These are phyloP conservation scores for Ormyrus rosae DNA, from an alignment of 2,888 invertebrate genomes.

Conservation along the genomic window DNA sequence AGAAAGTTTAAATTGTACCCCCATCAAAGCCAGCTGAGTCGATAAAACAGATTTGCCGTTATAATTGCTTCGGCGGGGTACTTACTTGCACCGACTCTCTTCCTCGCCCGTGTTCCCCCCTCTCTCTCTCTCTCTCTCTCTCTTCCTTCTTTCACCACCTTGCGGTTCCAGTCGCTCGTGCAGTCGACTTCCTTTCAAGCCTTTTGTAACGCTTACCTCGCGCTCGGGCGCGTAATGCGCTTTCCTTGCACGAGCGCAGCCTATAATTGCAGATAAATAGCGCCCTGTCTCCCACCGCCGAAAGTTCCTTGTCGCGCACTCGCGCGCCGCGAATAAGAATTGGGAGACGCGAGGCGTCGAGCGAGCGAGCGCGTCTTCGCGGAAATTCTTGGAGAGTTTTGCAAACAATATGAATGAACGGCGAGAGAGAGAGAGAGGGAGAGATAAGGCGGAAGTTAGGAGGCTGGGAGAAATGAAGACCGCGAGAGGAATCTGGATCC, in stretches of 20 bases:
- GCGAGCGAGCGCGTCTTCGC: conserved; percentile 4
- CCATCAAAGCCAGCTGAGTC: not conserved
- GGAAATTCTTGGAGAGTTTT: conserved; percentile 21
- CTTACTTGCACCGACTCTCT: no score
- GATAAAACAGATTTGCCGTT: conserved; percentile 18
- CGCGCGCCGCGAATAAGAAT: not conserved
- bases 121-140: not conserved
- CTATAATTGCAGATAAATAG: conserved; percentile 48
- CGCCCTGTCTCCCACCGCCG: not conserved
- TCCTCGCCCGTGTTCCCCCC: not conserved
- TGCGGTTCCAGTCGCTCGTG: not conserved
- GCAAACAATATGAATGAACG: conserved; percentile 5
- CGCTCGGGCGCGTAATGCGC: not conserved
- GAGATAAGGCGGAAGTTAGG: no score
- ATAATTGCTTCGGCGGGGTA: not conserved
- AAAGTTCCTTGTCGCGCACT: conserved; percentile 10
- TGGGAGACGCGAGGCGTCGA: no score
- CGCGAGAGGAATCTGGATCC: not conserved
- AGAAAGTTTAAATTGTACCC: no score
- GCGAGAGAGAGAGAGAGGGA: no score
- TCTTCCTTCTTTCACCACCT: not conserved
- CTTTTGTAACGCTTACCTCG: not conserved
- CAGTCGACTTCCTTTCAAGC: not conserved
- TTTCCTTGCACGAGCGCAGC: not conserved
- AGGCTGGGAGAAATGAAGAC: not conserved